Evolutionary conservation across 2,113 vertebrate species (phyloP).

Genomic region (Balaenoptera acutorostrata): DNA sequence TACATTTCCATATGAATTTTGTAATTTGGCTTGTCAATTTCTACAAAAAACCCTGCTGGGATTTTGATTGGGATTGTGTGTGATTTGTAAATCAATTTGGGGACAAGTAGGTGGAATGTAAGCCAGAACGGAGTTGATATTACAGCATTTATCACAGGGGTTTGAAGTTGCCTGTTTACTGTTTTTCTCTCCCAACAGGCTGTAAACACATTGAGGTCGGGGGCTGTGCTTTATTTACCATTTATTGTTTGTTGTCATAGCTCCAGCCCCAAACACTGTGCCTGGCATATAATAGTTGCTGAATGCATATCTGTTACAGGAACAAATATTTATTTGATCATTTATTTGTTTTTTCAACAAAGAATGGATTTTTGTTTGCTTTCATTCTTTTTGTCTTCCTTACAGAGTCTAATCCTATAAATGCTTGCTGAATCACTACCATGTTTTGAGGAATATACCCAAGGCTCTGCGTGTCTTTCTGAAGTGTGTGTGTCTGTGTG

Average conservation of each 20-base stretch:
- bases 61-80: background rate
- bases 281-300: background rate
- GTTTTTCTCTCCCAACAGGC: background rate
- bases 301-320: background rate
- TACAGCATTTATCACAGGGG: background rate
- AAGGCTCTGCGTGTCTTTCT: background rate
- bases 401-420: background rate
- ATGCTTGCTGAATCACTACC: background rate
- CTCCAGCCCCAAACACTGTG: background rate
- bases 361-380: background rate
- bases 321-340: background rate
- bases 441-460: background rate
- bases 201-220: background rate
- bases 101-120: background rate
- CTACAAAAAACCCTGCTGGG: background rate
- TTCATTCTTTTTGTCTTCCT: background rate
- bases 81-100: background rate
- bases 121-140: background rate
- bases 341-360: background rate
- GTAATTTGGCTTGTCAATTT: background rate
- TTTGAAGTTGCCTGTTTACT: background rate
- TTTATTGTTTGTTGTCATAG: background rate
- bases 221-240: background rate
- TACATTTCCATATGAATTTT: background rate
- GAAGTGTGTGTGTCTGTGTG: background rate